Evolutionary conservation across 1,140 invertebrate species (phyloP).

Genomic region (Pantala flavescens): DNA sequence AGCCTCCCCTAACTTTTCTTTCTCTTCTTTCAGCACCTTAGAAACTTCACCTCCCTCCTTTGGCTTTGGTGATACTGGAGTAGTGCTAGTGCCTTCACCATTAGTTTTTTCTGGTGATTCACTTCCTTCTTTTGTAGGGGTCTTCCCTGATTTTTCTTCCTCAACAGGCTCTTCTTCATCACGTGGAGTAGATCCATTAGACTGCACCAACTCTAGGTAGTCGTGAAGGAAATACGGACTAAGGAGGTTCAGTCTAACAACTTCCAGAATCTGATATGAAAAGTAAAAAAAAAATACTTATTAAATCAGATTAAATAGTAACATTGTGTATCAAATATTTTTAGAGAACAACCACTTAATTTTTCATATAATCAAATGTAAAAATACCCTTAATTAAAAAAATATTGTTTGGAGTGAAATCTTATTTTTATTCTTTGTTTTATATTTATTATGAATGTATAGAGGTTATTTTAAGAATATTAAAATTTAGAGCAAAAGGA

Average conservation of each 20-base stretch:
- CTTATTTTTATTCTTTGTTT: no score
- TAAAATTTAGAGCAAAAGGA: no score
- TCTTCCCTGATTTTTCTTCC: background rate
- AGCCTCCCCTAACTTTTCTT: background rate
- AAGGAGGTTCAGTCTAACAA: conserved; percentile 44
- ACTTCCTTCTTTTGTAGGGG: background rate
- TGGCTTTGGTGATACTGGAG: background rate
- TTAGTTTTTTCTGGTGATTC: background rate
- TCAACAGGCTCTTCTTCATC: background rate
- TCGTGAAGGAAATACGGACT: conserved; percentile 50
- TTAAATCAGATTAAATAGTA: conserved; percentile 1
- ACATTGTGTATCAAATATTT: background rate
- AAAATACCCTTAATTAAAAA: no score
- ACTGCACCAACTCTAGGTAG: conserved; percentile 34
- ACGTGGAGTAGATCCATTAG: background rate
- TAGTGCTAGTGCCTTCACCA: background rate
- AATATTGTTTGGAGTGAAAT: no score
- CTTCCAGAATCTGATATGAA: conserved; percentile 37
- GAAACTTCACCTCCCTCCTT: background rate
- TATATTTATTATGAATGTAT: no score
- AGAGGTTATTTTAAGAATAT: no score
- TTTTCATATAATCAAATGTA: no score
- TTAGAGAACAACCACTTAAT: no score
- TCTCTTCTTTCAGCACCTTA: background rate
- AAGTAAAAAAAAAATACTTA: background rate